Evolutionary conservation across 1,140 invertebrate genomes (phyloP).

Genomic region (Drosophila sturtevanti): DNA sequence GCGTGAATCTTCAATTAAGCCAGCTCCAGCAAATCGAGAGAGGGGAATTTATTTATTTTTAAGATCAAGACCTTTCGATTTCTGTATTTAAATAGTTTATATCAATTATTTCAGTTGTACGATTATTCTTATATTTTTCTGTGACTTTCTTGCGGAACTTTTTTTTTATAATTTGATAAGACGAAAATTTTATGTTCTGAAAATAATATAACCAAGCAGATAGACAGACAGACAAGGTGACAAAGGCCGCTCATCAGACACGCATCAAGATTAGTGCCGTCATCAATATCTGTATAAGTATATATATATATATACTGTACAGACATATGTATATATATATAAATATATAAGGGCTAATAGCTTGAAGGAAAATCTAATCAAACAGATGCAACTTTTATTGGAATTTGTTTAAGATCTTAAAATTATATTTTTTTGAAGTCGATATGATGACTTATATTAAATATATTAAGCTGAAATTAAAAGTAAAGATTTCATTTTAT

Average conservation of each 20-base stretch:
- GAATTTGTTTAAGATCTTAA: neutral
- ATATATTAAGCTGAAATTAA: too few species aligned
- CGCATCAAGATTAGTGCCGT: constrained; percentile 20
- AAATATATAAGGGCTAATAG: neutral
- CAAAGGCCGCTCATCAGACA: constrained; percentile 13
- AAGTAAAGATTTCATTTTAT: too few species aligned
- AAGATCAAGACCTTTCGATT: neutral
- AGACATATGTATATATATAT: too few species aligned
- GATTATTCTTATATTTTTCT: constrained; percentile 14
- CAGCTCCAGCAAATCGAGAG: neutral
- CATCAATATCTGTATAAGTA: neutral
- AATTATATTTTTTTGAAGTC: too few species aligned
- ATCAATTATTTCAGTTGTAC: constrained; percentile 9
- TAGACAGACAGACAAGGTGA: constrained; percentile 24
- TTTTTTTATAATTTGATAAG: constrained; percentile 21
- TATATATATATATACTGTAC: too few species aligned
- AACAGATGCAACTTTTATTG: neutral
- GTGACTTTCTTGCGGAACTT: constrained; percentile 23
- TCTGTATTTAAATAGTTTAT: neutral
- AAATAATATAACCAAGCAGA: constrained; percentile 24
- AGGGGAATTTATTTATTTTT: constrained; percentile 26
- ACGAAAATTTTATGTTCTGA: neutral
- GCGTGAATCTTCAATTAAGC: constrained; percentile 21
- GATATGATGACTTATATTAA: too few species aligned
- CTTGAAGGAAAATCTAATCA: neutral